Conservation (phyloP, 2,797 vertebrate species). For the Clarias platycephalus region DNA sequence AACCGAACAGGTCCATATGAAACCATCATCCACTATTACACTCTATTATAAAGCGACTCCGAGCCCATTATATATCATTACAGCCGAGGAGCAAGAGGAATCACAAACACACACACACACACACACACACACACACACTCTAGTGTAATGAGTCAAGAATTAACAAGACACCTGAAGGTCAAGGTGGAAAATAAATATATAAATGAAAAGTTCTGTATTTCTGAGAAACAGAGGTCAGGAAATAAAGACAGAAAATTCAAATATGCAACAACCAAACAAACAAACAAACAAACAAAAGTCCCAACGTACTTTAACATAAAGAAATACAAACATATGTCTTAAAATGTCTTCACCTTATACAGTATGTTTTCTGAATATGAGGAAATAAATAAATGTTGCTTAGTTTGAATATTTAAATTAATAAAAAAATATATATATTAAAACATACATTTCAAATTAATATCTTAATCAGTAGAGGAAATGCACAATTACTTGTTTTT, state of each 20-base stretch:
- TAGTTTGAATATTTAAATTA: too few relatives aligned
- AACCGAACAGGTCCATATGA: conserved; percentile 49
- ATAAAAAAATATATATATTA: too few relatives aligned
- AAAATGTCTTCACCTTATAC: too few relatives aligned
- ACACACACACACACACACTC: not conserved
- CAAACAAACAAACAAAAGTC: not conserved
- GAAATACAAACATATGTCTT: too few relatives aligned
- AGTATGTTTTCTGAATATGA: too few relatives aligned
- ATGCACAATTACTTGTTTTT: not conserved
- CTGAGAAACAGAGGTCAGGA: not conserved
- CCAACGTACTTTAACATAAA: too few relatives aligned
- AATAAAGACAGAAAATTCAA: too few relatives aligned
- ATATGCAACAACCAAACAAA: not conserved
- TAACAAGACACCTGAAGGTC: conserved; percentile 10
- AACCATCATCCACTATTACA: conserved; percentile 44
- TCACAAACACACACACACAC: not conserved
- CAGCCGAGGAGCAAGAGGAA: conserved; percentile 12
- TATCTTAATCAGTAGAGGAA: not conserved
- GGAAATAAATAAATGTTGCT: too few relatives aligned
- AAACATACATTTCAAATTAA: too few relatives aligned
- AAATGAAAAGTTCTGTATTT: not conserved
- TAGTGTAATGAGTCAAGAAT: conserved; percentile 14
- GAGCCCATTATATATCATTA: conserved; percentile 37
- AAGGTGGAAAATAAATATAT: not conserved
- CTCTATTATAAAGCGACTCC: conserved; percentile 35